Conservation (phyloP, 2,113 vertebrate genomes). For the Sakesphorus luctuosus region DNA sequence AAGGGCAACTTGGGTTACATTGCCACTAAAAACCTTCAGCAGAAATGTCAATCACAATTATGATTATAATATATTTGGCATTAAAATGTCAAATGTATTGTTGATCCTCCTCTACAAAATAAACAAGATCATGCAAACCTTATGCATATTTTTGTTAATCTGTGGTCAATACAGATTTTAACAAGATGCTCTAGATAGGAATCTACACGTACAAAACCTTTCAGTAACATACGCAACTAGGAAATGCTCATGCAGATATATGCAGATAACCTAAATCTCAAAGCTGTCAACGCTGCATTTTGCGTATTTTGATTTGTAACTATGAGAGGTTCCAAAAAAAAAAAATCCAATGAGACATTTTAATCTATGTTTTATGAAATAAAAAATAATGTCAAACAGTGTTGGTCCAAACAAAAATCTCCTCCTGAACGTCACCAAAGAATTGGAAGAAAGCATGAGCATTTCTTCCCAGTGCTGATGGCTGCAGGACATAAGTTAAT, state of each 20-base stretch:
- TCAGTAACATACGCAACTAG: background rate
- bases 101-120: background rate
- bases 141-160: background rate
- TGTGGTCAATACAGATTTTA: background rate
- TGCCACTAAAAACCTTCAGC: background rate
- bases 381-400: background rate
- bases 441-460: constrained; percentile 39
- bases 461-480: background rate
- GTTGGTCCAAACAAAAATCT: constrained; percentile 1
- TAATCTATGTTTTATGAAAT: background rate
- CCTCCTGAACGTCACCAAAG: background rate
- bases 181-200: background rate
- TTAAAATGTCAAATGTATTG: background rate
- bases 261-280: background rate
- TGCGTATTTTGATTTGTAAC: background rate
- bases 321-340: background rate
- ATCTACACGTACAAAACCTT: background rate
- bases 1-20: constrained; percentile 10
- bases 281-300: background rate
- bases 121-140: background rate
- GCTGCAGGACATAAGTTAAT: constrained; percentile 66
- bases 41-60: constrained; percentile 47
- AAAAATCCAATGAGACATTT: background rate
- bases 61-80: background rate
- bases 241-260: background rate